Conservation (phyloP, 2,888 invertebrate species). For the Callinectes sapidus region DNA sequence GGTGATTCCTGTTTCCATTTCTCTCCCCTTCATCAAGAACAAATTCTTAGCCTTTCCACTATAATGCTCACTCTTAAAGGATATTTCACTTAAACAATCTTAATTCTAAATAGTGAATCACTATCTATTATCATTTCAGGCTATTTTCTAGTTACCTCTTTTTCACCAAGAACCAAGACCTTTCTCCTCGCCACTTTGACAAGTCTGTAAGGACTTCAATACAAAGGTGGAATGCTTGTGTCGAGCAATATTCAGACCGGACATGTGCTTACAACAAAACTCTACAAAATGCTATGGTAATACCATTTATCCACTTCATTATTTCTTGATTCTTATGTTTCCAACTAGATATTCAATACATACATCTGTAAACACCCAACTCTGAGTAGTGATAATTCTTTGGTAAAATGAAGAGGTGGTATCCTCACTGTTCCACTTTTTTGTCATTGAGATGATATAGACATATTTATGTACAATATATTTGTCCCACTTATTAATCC, state of each 20-base stretch:
- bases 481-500: neutral
- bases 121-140: conserved; percentile 40
- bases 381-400: neutral
- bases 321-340: neutral
- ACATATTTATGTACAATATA: neutral
- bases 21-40: neutral
- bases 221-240: conserved; percentile 58
- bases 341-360: neutral
- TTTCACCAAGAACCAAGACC: conserved; percentile 44
- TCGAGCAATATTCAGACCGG: conserved; percentile 50
- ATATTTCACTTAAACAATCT: neutral
- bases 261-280: conserved; percentile 66
- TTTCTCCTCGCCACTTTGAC: conserved; percentile 58
- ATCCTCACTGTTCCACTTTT: neutral
- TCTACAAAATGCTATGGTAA: conserved; percentile 57
- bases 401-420: neutral
- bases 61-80: neutral
- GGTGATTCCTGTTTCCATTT: conserved; percentile 38
- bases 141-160: conserved; percentile 65
- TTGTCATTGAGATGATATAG: neutral
- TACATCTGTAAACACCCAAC: neutral
- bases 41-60: neutral
- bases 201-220: conserved; percentile 43
- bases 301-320: neutral
- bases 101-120: neutral